Evolutionary conservation across 1,140 invertebrate species (phyloP).

Genomic region (Drosophila parvula): DNA sequence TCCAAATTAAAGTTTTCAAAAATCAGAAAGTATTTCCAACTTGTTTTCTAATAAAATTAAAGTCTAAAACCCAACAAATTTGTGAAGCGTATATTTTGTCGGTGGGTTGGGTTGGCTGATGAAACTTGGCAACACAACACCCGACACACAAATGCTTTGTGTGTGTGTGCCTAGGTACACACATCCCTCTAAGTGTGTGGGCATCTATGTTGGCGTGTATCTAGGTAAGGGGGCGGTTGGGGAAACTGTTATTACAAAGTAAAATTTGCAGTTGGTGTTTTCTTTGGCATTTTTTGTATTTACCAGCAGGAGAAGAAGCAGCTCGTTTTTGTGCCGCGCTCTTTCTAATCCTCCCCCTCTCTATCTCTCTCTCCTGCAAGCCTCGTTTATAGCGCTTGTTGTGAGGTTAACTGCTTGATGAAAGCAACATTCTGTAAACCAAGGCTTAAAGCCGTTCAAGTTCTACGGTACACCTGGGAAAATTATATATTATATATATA

Average conservation of each 20-base stretch:
- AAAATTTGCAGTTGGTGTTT: slow-evolving; percentile 60
- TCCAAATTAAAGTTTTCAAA: too few relatives aligned
- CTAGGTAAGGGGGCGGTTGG: slow-evolving; percentile 3
- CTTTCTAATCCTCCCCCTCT: background rate
- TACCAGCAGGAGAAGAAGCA: slow-evolving; percentile 4
- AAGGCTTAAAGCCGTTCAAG: slow-evolving; percentile 40
- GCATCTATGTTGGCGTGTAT: slow-evolving; percentile 7
- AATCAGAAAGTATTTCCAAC: background rate
- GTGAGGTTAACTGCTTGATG: slow-evolving; percentile 60
- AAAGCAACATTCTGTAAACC: slow-evolving; percentile 67
- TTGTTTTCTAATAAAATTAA: background rate
- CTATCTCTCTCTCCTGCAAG: slow-evolving; percentile 5
- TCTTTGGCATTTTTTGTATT: slow-evolving; percentile 27
- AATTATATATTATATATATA: background rate
- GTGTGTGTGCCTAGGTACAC: slow-evolving; percentile 27
- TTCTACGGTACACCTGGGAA: background rate
- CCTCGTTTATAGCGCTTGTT: slow-evolving; percentile 26
- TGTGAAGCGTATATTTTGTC: background rate
- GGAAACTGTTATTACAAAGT: slow-evolving; percentile 67
- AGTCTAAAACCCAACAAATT: background rate
- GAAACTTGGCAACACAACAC: slow-evolving; percentile 32
- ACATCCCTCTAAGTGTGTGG: slow-evolving; percentile 3
- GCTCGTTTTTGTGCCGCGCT: slow-evolving; percentile 16
- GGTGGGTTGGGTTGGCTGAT: slow-evolving; percentile 23
- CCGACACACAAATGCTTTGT: slow-evolving; percentile 38